Evolutionary conservation across 2,888 invertebrate genomes (phyloP).

Genomic region (Athalia rosae): DNA sequence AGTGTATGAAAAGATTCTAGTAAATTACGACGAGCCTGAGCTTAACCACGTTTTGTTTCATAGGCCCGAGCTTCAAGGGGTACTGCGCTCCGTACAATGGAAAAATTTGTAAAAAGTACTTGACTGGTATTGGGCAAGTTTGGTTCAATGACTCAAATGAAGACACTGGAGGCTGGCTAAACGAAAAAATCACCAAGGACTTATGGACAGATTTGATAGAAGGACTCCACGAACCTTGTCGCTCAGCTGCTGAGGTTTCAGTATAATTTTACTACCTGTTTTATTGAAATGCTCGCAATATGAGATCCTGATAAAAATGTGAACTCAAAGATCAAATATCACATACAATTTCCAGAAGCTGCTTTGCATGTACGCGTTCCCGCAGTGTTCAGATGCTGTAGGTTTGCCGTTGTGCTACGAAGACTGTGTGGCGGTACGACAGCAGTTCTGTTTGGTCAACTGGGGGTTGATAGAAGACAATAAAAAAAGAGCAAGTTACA

Average conservation of each 20-base stretch:
- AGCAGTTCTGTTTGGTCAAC: conserved; percentile 94
- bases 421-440: conserved; percentile 93
- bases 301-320: neutral
- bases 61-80: conserved; percentile 72
- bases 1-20: conserved; percentile 15
- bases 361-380: conserved; percentile 94
- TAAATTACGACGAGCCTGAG: neutral
- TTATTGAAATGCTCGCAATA: neutral
- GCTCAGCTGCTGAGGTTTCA: conserved; percentile 87
- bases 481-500: conserved; percentile 85
- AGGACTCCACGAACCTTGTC: conserved; percentile 87
- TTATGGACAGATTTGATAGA: conserved; percentile 92
- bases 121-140: conserved; percentile 79
- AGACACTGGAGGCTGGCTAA: conserved; percentile 83
- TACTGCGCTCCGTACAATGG: conserved; percentile 93
- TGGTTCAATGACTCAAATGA: conserved; percentile 84
- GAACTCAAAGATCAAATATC: neutral
- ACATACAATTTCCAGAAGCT: conserved; percentile 78
- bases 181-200: conserved; percentile 88
- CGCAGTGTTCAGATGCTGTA: conserved; percentile 85
- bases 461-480: conserved; percentile 94
- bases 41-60: neutral
- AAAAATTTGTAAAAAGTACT: conserved; percentile 84
- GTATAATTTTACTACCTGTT: conserved; percentile 22
- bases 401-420: conserved; percentile 92